Evolutionary conservation across 2,113 vertebrate genomes (phyloP).

Genomic region (Coreoperca whiteheadi): DNA sequence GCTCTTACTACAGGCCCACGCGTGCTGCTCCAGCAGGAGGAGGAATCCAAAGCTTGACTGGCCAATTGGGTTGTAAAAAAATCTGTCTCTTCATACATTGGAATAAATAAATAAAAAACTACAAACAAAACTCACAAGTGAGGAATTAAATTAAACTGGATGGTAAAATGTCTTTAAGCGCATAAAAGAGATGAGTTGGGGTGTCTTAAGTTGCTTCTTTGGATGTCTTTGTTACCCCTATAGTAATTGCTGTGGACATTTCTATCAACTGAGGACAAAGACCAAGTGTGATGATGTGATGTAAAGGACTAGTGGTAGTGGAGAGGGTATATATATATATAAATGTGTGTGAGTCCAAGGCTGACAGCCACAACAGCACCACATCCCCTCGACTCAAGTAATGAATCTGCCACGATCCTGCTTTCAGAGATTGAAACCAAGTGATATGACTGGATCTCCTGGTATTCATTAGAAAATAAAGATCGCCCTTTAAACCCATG

Average conservation of each 20-base stretch:
- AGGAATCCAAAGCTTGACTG: no score
- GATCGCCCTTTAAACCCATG: conserved; percentile 89
- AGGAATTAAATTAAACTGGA: not conserved
- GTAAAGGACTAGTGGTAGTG: not conserved
- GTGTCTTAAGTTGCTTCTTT: conserved; percentile 8
- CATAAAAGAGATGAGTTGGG: not conserved
- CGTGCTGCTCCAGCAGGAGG: no score
- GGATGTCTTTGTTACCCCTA: conserved; percentile 85
- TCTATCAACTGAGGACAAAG: conserved; percentile 87
- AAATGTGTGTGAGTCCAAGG: conserved; percentile 77
- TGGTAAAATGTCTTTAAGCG: not conserved
- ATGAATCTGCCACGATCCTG: conserved; percentile 91
- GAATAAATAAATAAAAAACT: not conserved
- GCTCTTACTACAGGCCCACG: not conserved
- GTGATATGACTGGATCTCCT: conserved; percentile 88
- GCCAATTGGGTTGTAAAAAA: no score
- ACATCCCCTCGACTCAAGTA: conserved; percentile 84
- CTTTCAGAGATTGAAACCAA: conserved; percentile 84
- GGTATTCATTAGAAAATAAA: conserved; percentile 87
- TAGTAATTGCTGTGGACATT: conserved; percentile 90
- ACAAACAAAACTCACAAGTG: not conserved
- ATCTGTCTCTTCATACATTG: no score
- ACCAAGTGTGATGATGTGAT: conserved; percentile 51
- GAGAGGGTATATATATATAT: not conserved
- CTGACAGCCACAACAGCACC: conserved; percentile 84